Conservation (phyloP, 2,797 vertebrate genomes). For the Nannoperca australis region DNA sequence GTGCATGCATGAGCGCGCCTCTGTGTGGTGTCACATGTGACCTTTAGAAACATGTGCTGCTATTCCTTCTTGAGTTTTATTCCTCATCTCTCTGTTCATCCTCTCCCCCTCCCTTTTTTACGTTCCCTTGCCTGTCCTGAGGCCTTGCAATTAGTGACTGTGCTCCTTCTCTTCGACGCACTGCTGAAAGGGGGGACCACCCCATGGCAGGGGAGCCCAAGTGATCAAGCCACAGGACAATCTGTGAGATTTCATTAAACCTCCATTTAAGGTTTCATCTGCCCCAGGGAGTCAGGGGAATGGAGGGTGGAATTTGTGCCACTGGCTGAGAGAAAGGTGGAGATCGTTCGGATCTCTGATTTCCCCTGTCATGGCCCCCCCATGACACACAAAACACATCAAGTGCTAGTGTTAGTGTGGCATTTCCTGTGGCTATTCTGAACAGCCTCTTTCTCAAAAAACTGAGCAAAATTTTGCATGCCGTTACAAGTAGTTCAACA, state of each 20-base stretch:
- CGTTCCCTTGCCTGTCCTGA: conserved; percentile 40
- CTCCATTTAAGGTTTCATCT: conserved; percentile 73
- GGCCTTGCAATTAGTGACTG: conserved; percentile 69
- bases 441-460: conserved; percentile 34
- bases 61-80: conserved; percentile 28
- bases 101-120: not conserved
- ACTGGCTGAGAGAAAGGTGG: conserved; percentile 52
- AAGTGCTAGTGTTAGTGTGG: conserved; percentile 12
- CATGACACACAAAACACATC: conserved; percentile 13
- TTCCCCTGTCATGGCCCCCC: conserved; percentile 61
- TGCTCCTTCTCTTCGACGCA: conserved; percentile 21
- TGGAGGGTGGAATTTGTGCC: conserved; percentile 53
- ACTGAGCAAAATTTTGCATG: conserved; percentile 33
- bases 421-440: conserved; percentile 48
- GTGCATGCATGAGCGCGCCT: not conserved
- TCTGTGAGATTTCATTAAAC: conserved; percentile 77
- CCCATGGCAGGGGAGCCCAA: conserved; percentile 12
- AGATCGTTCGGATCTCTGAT: conserved; percentile 62
- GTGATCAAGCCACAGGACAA: conserved; percentile 73
- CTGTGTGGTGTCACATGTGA: conserved; percentile 45
- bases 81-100: conserved; percentile 29
- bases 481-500: conserved; percentile 1
- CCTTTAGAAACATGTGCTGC: conserved; percentile 57
- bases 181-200: conserved; percentile 40
- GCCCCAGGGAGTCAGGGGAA: conserved; percentile 50